A percentile compares a stretch with the other conserved stretches of the same genome.
Evolutionary conservation across 2,888 invertebrate species (phyloP).

Genomic region (Drosophila mulleri): DNA sequence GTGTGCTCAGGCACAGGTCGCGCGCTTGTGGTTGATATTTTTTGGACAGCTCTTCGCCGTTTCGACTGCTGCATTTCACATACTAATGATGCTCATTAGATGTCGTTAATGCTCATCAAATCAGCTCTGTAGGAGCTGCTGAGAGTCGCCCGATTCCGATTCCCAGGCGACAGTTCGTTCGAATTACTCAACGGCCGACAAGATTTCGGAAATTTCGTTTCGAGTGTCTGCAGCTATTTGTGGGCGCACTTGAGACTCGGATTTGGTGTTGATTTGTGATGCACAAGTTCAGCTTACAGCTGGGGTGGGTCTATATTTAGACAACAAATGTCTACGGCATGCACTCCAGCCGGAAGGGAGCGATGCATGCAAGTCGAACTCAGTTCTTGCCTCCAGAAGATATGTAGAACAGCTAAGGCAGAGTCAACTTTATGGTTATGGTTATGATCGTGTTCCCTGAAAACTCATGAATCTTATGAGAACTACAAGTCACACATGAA

Average conservation of each 20-base stretch:
- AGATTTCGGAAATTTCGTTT: constrained; percentile 53
- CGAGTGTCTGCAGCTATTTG: constrained; percentile 62
- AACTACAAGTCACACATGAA: neutral
- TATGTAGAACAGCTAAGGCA: neutral
- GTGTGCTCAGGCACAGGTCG: constrained; percentile 44
- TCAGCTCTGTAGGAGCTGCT: constrained; percentile 4
- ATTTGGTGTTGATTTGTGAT: constrained; percentile 56
- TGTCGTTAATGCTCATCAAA: constrained; percentile 65
- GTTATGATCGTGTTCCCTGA: constrained; percentile 7
- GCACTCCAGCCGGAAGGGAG: constrained; percentile 1
- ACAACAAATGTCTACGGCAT: constrained; percentile 30
- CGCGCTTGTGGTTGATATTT: constrained; percentile 48
- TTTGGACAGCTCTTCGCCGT: no score
- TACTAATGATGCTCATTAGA: constrained; percentile 79
- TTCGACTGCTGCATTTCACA: constrained; percentile 28
- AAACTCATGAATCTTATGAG: neutral
- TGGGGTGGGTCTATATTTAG: constrained; percentile 54
- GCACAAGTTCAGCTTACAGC: constrained; percentile 50
- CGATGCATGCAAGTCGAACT: neutral
- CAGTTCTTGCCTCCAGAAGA: neutral
- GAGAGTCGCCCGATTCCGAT: constrained; percentile 36
- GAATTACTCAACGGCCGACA: constrained; percentile 67
- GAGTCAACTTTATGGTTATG: constrained; percentile 12
- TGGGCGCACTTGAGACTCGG: constrained; percentile 40
- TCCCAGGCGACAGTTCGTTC: constrained; percentile 62